A percentile compares a stretch with the other conserved stretches of the same genome.
Conservation (phyloP, 2,113 vertebrate species). For the Theristicus caerulescens region DNA sequence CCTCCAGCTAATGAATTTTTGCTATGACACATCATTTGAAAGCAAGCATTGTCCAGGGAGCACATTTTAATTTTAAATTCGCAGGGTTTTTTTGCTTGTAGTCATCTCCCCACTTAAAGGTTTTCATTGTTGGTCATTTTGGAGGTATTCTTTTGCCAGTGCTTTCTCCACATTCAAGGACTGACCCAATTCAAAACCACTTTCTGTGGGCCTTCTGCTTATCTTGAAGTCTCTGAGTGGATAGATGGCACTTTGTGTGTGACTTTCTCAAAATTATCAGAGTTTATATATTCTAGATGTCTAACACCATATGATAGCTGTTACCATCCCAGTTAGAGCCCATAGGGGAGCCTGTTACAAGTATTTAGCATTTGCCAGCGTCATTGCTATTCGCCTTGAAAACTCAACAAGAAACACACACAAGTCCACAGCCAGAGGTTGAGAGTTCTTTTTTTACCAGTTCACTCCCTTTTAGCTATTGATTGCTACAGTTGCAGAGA, state of each 20-base stretch:
- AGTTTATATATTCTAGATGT: background rate
- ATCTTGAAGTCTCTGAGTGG: background rate
- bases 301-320: background rate
- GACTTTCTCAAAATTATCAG: background rate
- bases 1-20: background rate
- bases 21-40: background rate
- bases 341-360: background rate
- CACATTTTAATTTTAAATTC: background rate
- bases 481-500: background rate
- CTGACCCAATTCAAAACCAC: background rate
- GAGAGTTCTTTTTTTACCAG: background rate
- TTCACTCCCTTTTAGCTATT: background rate
- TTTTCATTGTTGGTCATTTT: background rate
- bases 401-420: background rate
- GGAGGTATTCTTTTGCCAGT: background rate
- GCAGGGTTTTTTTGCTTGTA: background rate
- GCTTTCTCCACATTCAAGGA: background rate
- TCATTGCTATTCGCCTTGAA: background rate
- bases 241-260: background rate
- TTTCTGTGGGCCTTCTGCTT: background rate
- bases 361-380: background rate
- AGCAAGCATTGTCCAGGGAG: background rate
- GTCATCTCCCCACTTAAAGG: background rate
- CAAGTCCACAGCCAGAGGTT: background rate
- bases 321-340: background rate